These are phyloP conservation scores for Onychomys torridus DNA, from an alignment of 2,797 vertebrate species.

Conservation along the genomic window DNA sequence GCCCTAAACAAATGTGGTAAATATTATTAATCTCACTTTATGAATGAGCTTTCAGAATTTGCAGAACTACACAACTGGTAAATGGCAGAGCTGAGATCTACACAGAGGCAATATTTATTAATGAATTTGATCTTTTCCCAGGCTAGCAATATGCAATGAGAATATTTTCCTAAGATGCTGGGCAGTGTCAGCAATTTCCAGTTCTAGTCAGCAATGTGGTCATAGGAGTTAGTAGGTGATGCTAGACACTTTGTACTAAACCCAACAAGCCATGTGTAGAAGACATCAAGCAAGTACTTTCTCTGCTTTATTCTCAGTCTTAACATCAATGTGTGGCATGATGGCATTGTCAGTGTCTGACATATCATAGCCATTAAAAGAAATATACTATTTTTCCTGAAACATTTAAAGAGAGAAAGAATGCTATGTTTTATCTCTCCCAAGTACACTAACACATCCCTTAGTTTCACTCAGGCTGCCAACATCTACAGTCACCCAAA, in stretches of 20 bases:
- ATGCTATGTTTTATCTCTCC: background rate
- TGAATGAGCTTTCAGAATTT: background rate
- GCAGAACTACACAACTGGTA: background rate
- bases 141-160: background rate
- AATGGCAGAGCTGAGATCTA: background rate
- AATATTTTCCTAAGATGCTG: background rate
- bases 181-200: background rate
- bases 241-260: background rate
- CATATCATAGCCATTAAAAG: background rate
- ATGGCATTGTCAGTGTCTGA: background rate
- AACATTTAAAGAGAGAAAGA: background rate
- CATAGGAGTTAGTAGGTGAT: background rate
- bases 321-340: background rate
- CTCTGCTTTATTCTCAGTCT: background rate
- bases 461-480: background rate
- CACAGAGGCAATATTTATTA: background rate
- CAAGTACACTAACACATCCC: background rate
- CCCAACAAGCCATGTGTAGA: background rate
- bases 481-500: background rate
- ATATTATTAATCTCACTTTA: constrained; percentile 18
- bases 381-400: background rate
- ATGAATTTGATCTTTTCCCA: background rate
- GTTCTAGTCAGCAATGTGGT: background rate
- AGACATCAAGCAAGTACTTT: background rate
- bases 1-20: background rate